Evolutionary conservation across 1,140 invertebrate species (phyloP), one percentile per base, ranked within the genome.

Genomic region (Liolophura sinensis): DNA sequence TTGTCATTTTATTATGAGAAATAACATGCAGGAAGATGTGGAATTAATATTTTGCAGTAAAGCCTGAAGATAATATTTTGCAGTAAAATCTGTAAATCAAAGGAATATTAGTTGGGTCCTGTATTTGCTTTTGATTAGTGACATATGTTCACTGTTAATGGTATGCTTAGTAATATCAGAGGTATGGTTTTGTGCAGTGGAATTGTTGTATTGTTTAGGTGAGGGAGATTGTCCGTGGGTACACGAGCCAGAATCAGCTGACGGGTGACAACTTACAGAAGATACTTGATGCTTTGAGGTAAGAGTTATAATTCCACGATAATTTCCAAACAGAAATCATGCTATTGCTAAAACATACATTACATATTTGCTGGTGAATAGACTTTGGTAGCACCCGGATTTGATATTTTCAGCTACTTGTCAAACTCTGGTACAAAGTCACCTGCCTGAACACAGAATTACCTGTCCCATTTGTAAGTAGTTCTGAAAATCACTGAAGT

Each of bases 231-330:
- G 27, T 65, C 1, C 58, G 58, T 18, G 25, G 12, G 22, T 40
- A 70, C 16, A 67, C 65, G 16, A 51, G 62, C 18, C 15, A 51
- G 0, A 51, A 46, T 31, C 69, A 73, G 31, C 31, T 40, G 31
- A 40, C 49, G 4, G 72, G 71, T n/a, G 54, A 7, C 22, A 68
- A 69, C 49, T 49, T 74, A 22, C 69, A 74, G 50, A 71, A 69
- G 22, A 65, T 74, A 24, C 48, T 71, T n/a, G 65, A 65, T 60
- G 69, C 63, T 25, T 22, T 74, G 24, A 69, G 72, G 72, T 71
- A 68, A 5, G 51, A 20, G 51, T 1, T 3, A 24, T 20, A 3
- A 16, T 40, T 15, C 1, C 22, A 68, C 40, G 20, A 57, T 18
- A 51, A 46, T 60, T 54, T 31, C 49, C 5, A 66, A 48, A 22